phyloP scores from a whole-genome alignment of 1,140 invertebrate genomes.

The Agrilus planipennis region DNA sequence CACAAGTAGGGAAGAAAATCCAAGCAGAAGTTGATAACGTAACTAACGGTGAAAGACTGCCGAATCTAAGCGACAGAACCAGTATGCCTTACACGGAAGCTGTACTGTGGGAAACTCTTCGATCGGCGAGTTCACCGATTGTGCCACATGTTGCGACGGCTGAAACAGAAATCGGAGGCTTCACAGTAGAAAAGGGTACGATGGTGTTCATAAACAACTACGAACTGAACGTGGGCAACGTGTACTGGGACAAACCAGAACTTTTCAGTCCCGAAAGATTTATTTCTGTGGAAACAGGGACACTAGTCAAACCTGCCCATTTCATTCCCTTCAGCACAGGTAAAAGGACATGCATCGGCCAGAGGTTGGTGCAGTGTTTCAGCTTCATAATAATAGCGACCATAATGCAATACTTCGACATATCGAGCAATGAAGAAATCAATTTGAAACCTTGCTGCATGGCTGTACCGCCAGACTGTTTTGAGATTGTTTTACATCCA shows the following conservation, averaged over 20 bases:
- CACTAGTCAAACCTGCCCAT: slow-evolving; percentile 42
- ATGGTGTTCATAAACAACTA: slow-evolving; percentile 83
- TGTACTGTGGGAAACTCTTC: slow-evolving; percentile 63
- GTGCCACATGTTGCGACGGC: slow-evolving; percentile 80
- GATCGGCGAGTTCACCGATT: slow-evolving; percentile 74
- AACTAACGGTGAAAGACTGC: slow-evolving; percentile 39
- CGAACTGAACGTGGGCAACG: slow-evolving; percentile 61
- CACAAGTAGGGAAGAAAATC: slow-evolving; percentile 50
- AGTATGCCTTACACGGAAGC: slow-evolving; percentile 74
- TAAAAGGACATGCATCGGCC: slow-evolving; percentile 77
- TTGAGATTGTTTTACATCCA: slow-evolving; percentile 44
- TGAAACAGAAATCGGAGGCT: slow-evolving; percentile 61
- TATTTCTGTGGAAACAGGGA: slow-evolving; percentile 40
- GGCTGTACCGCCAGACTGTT: slow-evolving; percentile 55
- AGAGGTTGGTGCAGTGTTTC: slow-evolving; percentile 67
- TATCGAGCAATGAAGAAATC: slow-evolving; percentile 44
- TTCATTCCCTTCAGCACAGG: slow-evolving; percentile 83
- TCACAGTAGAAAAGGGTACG: slow-evolving; percentile 62
- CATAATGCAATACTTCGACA: slow-evolving; percentile 60
- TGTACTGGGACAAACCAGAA: slow-evolving; percentile 61
- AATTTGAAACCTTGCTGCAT: slow-evolving; percentile 50
- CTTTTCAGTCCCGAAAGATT: slow-evolving; percentile 65
- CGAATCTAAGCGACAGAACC: slow-evolving; percentile 53
- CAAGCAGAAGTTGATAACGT: slow-evolving; percentile 55
- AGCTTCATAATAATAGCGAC: slow-evolving; percentile 61